A percentile compares a stretch with the other conserved stretches of the same genome.
Conservation (phyloP, 1,140 invertebrate species). For the Melitaea cinxia region DNA sequence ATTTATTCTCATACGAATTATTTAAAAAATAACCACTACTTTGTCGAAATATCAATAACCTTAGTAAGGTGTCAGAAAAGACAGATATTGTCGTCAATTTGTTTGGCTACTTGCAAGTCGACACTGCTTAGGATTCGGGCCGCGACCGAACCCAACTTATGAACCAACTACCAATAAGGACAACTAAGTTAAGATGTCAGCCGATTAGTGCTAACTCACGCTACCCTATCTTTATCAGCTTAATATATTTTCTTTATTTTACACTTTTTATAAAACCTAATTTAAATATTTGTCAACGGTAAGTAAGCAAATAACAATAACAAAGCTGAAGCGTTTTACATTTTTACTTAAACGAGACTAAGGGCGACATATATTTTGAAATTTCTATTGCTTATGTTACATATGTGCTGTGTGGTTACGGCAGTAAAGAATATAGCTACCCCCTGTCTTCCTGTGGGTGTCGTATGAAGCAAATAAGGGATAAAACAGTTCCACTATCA, state of each 20-base stretch:
- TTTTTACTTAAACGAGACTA: too few relatives aligned
- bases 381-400: too few relatives aligned
- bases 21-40: constrained; percentile 9
- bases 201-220: constrained; percentile 67
- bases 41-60: constrained; percentile 55
- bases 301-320: too few relatives aligned
- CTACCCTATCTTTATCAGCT: constrained; percentile 30
- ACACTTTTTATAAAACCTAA: too few relatives aligned
- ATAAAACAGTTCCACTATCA: too few relatives aligned
- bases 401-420: too few relatives aligned
- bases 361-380: too few relatives aligned
- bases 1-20: not conserved
- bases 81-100: constrained; percentile 77
- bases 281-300: too few relatives aligned
- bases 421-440: too few relatives aligned
- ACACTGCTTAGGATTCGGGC: constrained; percentile 67
- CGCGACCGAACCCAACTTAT: constrained; percentile 62
- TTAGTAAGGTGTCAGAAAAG: constrained; percentile 58
- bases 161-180: constrained; percentile 70
- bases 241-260: constrained; percentile 7
- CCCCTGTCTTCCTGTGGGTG: too few relatives aligned
- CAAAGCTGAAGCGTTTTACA: too few relatives aligned
- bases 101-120: constrained; percentile 58
- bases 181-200: constrained; percentile 75
- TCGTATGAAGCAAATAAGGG: too few relatives aligned